These are phyloP conservation scores for Emydoidea blandingii DNA, from an alignment of 2,797 vertebrate species.

Conservation along the genomic window DNA sequence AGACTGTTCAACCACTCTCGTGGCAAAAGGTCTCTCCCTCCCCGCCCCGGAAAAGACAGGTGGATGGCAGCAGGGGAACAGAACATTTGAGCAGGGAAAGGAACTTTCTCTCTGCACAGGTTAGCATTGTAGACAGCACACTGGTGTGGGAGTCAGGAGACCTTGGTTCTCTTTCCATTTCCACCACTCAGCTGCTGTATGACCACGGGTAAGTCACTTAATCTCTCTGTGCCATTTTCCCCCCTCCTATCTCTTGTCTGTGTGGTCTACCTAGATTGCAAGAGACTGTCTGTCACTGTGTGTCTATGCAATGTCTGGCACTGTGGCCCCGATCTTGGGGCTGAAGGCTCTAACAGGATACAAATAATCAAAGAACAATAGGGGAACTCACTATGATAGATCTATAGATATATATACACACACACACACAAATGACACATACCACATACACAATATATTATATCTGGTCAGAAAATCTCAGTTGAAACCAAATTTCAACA, in stretches of 20 bases:
- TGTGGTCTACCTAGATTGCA: not conserved
- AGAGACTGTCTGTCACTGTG: not conserved
- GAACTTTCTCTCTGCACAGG: not conserved
- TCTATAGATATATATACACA: not conserved
- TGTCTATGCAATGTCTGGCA: not conserved
- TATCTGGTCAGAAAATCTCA: not conserved
- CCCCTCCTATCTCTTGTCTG: not conserved
- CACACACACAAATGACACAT: not conserved
- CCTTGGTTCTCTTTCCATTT: not conserved
- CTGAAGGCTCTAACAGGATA: not conserved
- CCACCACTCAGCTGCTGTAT: not conserved
- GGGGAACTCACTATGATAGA: not conserved
- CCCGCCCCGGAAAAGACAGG: slow-evolving; percentile 4
- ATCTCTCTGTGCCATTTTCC: not conserved
- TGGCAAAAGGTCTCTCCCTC: not conserved
- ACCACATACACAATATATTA: not conserved
- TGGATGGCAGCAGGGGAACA: not conserved
- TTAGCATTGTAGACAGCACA: not conserved
- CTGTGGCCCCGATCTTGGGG: not conserved
- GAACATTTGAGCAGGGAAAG: not conserved
- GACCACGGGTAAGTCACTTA: not conserved
- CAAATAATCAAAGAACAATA: not conserved
- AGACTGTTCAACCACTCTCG: not conserved
- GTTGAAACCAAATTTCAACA: not conserved
- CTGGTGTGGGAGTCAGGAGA: rapidly evolving